Conservation (phyloP, 64 coral and sea anemone genomes). For the Pachyseris speciosa region DNA sequence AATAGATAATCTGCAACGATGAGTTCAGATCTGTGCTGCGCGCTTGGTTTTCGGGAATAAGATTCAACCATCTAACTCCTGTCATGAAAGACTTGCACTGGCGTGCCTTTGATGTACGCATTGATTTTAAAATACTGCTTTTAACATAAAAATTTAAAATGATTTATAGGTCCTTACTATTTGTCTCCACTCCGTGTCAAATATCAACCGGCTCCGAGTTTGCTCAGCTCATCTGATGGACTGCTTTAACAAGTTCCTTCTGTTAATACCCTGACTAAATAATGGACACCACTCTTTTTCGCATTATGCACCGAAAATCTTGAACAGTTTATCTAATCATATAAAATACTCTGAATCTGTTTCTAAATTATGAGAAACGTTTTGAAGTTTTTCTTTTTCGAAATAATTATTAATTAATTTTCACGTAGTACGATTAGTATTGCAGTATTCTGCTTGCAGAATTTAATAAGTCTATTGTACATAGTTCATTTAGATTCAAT, state of each 20-base stretch:
- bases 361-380: background rate
- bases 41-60: conserved; percentile 1
- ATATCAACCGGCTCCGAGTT: background rate
- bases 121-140: conserved; percentile 7
- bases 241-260: no score
- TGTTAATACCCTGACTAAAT: background rate
- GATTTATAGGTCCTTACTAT: background rate
- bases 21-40: background rate
- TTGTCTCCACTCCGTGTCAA: background rate
- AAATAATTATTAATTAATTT: no score
- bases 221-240: background rate
- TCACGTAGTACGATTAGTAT: no score
- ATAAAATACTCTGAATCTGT: background rate
- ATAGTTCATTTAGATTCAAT: no score
- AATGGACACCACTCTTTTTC: background rate
- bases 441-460: no score
- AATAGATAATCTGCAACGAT: background rate
- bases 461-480: no score
- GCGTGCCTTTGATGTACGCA: background rate
- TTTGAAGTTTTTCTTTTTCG: background rate
- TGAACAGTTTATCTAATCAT: background rate
- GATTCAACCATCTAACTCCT: background rate
- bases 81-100: background rate
- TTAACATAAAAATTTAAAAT: conserved; percentile 4
- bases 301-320: background rate